Percentiles rank a stretch among this genome's conserved stretches.
phyloP scores from a whole-genome alignment of 1,140 invertebrate species.

The Copidosoma floridanum region DNA sequence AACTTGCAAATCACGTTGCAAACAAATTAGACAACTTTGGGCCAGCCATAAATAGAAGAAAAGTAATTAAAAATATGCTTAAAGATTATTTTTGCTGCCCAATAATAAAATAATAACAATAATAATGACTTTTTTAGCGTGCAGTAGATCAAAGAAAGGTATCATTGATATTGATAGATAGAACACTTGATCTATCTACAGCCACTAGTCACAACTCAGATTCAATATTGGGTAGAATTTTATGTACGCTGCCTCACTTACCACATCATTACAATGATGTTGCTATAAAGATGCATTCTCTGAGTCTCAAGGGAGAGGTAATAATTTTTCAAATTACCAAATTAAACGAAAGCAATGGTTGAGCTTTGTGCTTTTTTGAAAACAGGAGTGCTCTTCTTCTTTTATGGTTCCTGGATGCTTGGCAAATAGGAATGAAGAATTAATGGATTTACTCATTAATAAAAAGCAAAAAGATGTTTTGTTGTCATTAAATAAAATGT shows the following conservation, averaged over 20 bases:
- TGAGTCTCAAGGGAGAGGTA: constrained; percentile 60
- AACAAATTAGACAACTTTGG: constrained; percentile 62
- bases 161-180: constrained; percentile 67
- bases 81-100: too few relatives aligned
- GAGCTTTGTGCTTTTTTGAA: constrained; percentile 15
- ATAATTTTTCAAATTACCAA: constrained; percentile 41
- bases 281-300: constrained; percentile 63
- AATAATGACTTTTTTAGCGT: constrained; percentile 21
- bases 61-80: constrained; percentile 50
- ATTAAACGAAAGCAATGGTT: neutral
- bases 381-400: constrained; percentile 38
- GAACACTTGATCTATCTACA: constrained; percentile 65
- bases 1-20: constrained; percentile 63
- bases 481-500: constrained; percentile 59
- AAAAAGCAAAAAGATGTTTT: constrained; percentile 64
- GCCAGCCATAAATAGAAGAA: constrained; percentile 56
- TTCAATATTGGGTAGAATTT: constrained; percentile 64
- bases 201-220: constrained; percentile 63
- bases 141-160: constrained; percentile 48
- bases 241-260: constrained; percentile 62
- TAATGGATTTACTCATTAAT: constrained; percentile 59
- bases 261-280: constrained; percentile 66
- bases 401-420: constrained; percentile 49
- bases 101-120: too few relatives aligned
- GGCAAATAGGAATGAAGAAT: constrained; percentile 40